Evolutionary conservation across 2,113 vertebrate genomes (phyloP).

Genomic region (Penelope pileata): DNA sequence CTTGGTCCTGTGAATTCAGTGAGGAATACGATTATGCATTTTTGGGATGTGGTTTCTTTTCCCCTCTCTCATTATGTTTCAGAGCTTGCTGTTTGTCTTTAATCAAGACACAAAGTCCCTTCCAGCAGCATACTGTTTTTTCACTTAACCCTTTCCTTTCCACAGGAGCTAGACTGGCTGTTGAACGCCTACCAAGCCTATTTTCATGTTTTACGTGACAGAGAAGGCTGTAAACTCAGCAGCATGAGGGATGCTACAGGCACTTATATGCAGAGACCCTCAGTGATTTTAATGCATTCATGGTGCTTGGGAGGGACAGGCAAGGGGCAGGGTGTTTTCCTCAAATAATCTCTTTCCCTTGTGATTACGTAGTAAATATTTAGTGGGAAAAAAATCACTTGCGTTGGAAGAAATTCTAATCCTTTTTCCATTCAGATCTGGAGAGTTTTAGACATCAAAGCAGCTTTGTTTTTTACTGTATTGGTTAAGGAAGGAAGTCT

Average conservation of each 20-base stretch:
- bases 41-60: conserved; percentile 13
- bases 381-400: not conserved
- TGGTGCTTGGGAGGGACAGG: not conserved
- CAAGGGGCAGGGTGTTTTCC: not conserved
- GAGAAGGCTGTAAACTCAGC: not conserved
- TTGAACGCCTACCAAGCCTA: not conserved
- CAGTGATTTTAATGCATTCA: not conserved
- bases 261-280: too few relatives aligned
- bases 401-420: not conserved
- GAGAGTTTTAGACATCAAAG: not conserved
- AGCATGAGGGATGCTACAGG: not conserved
- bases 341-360: not conserved
- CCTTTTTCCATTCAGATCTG: not conserved
- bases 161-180: not conserved
- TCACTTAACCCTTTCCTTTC: conserved; percentile 3
- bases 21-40: not conserved
- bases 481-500: not conserved
- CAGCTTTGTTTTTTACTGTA: not conserved
- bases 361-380: not conserved
- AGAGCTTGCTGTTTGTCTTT: conserved; percentile 24
- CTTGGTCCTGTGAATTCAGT: not conserved
- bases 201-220: not conserved
- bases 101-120: conserved; percentile 12
- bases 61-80: conserved; percentile 28
- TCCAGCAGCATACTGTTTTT: not conserved